Evolutionary conservation across 2,797 vertebrate genomes (phyloP), one percentile per base, ranked within the genome.

Genomic region (Periparus ater): DNA sequence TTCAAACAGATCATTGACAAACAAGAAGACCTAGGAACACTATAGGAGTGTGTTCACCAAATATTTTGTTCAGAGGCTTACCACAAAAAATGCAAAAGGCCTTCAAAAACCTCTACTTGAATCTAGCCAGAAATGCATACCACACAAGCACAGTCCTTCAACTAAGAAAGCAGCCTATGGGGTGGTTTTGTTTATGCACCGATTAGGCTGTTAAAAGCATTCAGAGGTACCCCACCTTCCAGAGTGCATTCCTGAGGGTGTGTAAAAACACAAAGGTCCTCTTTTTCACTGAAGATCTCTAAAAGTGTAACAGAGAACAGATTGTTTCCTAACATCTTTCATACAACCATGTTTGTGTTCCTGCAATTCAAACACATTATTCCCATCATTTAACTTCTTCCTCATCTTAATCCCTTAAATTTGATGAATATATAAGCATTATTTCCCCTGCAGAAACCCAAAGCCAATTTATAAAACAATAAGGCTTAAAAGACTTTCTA

Each of bases 171-270:
- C 70, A 82, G 85, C 85, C 89, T 74, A 87, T 96, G 67, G 85
- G 80, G 45, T 71, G 79, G 85, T 81, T 88, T 94, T 92, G 85
- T 85, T 93, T 92, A 82, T 82, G 88, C 5, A 12, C 42, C 0
- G 9, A 88, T 94, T 60, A 89, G 74, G 51, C 25, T 75, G 51
- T 73, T 92, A 61, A 83, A 57, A 40, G 76, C 50, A 76, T 81
- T 76, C 80, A 77, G 44, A 96, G 60, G 88, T 86, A 93, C 91
- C 85, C 76, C 91, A 97, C 94, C 92, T 95, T 74, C 47, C 48
- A 80, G 25, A 79, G 34, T 0, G 3, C 80, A 95, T 94, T 91
- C 91, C 73, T 89, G 40, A 85, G 65, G 26, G 70, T 77, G 8
- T 51, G 40, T 40, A 82, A 85, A 88, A 96, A 53, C 73, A 95